phyloP scores from a whole-genome alignment of 1,140 invertebrate species.

The Drosophila santomea region DNA sequence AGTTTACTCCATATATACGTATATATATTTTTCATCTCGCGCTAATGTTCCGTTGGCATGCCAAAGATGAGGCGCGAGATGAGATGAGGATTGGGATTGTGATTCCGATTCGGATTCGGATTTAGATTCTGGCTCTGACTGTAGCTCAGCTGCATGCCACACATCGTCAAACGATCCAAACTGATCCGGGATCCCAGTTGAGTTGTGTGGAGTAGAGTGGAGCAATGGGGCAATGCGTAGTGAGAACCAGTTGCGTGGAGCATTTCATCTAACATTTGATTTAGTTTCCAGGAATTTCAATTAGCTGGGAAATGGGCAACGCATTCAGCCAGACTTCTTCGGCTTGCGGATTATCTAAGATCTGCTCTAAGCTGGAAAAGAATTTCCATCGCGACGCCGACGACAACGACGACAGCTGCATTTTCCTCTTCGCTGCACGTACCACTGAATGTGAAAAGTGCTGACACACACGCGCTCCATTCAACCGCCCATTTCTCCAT shows the following conservation, averaged over 20 bases:
- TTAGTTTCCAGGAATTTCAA: slow-evolving; percentile 59
- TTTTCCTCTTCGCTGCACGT: slow-evolving; percentile 41
- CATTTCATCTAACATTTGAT: slow-evolving; percentile 50
- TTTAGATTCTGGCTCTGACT: slow-evolving; percentile 2
- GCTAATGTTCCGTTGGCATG: slow-evolving; percentile 41
- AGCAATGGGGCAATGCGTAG: slow-evolving; percentile 21
- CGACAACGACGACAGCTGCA: slow-evolving; percentile 33
- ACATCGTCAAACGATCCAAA: slow-evolving; percentile 21
- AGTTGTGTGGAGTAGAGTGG: background rate
- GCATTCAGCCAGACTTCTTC: slow-evolving; percentile 32
- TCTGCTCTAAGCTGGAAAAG: slow-evolving; percentile 52
- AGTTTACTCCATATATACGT: background rate
- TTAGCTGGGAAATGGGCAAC: slow-evolving; percentile 50
- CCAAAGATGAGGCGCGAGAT: slow-evolving; percentile 27
- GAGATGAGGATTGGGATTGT: slow-evolving; percentile 12
- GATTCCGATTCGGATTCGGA: slow-evolving; percentile 31
- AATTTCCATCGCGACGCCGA: slow-evolving; percentile 20
- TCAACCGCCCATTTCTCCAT: slow-evolving; percentile 3
- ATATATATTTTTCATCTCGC: slow-evolving; percentile 30
- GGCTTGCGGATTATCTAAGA: slow-evolving; percentile 54
- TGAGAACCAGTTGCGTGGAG: slow-evolving; percentile 42
- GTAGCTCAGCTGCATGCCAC: slow-evolving; percentile 22
- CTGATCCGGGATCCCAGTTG: slow-evolving; percentile 6
- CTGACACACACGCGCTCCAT: slow-evolving; percentile 29
- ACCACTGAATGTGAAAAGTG: slow-evolving; percentile 43